phyloP scores from a whole-genome alignment of 2,888 invertebrate species.

The Drymonia ruficornis region DNA sequence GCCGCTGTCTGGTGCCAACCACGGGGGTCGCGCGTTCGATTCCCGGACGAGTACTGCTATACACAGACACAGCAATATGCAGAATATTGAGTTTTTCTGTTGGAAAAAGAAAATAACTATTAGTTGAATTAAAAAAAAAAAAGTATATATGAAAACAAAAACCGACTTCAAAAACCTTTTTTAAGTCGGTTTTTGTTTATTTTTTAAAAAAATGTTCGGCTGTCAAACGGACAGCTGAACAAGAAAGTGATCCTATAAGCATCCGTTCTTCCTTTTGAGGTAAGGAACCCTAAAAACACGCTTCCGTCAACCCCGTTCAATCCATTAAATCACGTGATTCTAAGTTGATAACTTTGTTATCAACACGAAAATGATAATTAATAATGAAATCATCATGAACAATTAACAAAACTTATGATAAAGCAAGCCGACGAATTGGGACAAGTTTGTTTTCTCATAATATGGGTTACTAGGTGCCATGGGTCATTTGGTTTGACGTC shows the following conservation, averaged over 20 bases:
- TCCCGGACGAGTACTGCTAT: conserved; percentile 49
- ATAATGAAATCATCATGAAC: not conserved
- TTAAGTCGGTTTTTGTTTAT: too few species aligned
- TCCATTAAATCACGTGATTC: too few species aligned
- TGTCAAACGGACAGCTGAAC: too few species aligned
- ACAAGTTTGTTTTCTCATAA: not conserved
- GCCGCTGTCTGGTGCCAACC: conserved; percentile 57
- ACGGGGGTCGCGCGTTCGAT: conserved; percentile 64
- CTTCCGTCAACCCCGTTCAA: too few species aligned
- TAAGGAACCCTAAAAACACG: too few species aligned
- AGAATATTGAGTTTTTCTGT: conserved; percentile 47
- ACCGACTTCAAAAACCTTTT: too few species aligned
- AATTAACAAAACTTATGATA: not conserved
- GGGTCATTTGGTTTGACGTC: conserved; percentile 3
- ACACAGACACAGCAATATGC: conserved; percentile 45
- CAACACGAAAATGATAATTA: too few species aligned
- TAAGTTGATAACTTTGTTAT: too few species aligned
- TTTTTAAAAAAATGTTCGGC: too few species aligned
- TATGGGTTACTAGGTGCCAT: conserved; percentile 1
- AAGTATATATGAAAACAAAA: not conserved
- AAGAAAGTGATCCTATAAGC: too few species aligned
- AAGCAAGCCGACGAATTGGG: not conserved
- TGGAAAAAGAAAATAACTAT: conserved; percentile 22
- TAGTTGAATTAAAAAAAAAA: conserved; percentile 7
- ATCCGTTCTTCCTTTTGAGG: too few species aligned